Evolutionary conservation across 2,797 vertebrate species (phyloP).

Genomic region (Rhinichthys osculus): DNA sequence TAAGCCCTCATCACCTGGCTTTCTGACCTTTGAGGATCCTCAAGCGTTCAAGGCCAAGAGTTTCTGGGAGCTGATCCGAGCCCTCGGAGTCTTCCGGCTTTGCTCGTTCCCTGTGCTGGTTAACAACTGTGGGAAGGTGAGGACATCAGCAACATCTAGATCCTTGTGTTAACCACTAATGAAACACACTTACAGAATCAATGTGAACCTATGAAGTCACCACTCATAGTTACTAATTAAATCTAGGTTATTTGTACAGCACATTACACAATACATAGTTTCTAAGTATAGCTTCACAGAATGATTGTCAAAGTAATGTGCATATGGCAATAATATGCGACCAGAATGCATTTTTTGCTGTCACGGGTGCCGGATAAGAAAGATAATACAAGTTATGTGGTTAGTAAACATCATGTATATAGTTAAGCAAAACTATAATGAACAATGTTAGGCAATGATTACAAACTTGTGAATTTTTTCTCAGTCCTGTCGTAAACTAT

Average conservation of each 20-base stretch:
- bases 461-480: neutral
- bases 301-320: neutral
- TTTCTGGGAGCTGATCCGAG: constrained; percentile 80
- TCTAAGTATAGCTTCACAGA: neutral
- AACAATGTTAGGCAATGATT: neutral
- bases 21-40: constrained; percentile 81
- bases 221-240: neutral
- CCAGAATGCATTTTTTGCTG: too few species aligned
- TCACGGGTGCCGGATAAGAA: accelerated
- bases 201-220: neutral
- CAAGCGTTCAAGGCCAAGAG: constrained; percentile 83
- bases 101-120: constrained; percentile 86
- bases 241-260: neutral
- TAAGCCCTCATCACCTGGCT: constrained; percentile 9
- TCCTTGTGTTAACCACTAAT: neutral
- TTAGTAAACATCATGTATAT: neutral
- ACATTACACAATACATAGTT: neutral
- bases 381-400: neutral
- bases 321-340: neutral
- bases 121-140: constrained; percentile 84
- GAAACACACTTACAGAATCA: neutral
- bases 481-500: neutral
- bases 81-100: constrained; percentile 80
- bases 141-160: constrained; percentile 38
- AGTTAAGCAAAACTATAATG: neutral